Evolutionary conservation across 37 sponge, comb jelly and placozoan species (phyloP), one percentile per base, ranked within the genome.

Genomic region (Axinella damicornis): DNA sequence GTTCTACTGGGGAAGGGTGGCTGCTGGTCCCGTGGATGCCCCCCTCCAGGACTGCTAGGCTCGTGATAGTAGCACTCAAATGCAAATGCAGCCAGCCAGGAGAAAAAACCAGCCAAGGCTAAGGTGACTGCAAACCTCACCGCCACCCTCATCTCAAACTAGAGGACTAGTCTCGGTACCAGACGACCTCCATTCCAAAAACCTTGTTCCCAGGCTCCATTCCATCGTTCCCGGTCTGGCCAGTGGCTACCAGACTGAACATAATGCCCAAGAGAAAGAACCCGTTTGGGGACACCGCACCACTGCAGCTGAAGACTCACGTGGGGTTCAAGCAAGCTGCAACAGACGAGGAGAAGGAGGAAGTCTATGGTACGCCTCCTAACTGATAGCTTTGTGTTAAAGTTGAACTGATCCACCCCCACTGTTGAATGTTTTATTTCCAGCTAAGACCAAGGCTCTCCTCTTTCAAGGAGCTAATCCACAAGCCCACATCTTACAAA

Each of bases 321-420:
- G 91, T 94, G 19, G 86, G 86, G 24, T 67, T 57, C 54, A 85
- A 90, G 65, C 61, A 90, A 17, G 74, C 57, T 52, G 94, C 94
- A 25, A 85, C 69, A 0, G 71, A 83, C 30, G 73, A 80, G 25
- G 94, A 94, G 32, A 87, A 68, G 37, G 34, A 83, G 54, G 78
- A 67, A 69, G 88, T 94, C 0, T 73, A 87, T 39, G 80, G 92
- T 92, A n/a, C n/a, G n/a, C n/a, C n/a, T n/a, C n/a, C n/a, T n/a
- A n/a, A n/a, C n/a, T n/a, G n/a, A n/a, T n/a, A n/a, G n/a, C n/a
- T n/a, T n/a, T n/a, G n/a, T n/a, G n/a, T n/a, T n/a, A n/a, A n/a
- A n/a, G 46, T 46, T 46, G 46, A 4, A 12, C 46, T 46, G 9
- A 46, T 46, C 4, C 9, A 46, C 46, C 46, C 46, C 9, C 46